Evolutionary conservation across 2,797 vertebrate species (phyloP).

Genomic region (Prionace glauca): DNA sequence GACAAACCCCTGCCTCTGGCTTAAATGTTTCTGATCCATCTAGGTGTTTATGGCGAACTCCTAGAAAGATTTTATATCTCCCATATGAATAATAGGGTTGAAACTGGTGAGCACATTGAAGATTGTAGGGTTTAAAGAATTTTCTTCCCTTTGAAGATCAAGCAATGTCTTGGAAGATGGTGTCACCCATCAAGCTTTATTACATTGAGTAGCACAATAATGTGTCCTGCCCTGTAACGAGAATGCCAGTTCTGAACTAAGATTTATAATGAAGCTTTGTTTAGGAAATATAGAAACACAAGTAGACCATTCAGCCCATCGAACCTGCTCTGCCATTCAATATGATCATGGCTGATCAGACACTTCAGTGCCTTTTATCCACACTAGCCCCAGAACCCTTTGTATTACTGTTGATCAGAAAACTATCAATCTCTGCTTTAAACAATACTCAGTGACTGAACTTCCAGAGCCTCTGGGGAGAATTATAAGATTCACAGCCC

Average conservation of each 20-base stretch:
- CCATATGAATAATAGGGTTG: neutral
- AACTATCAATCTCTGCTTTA: no score
- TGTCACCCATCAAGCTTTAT: neutral
- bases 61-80: neutral
- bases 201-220: neutral
- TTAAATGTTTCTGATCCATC: neutral
- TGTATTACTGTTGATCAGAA: no score
- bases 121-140: neutral
- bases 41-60: neutral
- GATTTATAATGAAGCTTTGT: neutral
- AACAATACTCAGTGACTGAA: no score
- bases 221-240: neutral
- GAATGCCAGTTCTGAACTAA: neutral
- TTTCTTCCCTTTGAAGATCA: neutral
- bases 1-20: no score
- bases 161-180: neutral
- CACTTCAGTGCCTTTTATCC: no score
- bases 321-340: no score
- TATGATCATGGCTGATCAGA: no score
- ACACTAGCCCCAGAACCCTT: no score
- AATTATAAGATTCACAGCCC: no score
- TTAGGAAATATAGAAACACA: neutral
- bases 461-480: no score
- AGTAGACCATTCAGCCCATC: no score
- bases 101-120: neutral